These are phyloP conservation scores for Amblyopsis hoosieri DNA, from an alignment of 2,797 vertebrate genomes.

Conservation along the genomic window DNA sequence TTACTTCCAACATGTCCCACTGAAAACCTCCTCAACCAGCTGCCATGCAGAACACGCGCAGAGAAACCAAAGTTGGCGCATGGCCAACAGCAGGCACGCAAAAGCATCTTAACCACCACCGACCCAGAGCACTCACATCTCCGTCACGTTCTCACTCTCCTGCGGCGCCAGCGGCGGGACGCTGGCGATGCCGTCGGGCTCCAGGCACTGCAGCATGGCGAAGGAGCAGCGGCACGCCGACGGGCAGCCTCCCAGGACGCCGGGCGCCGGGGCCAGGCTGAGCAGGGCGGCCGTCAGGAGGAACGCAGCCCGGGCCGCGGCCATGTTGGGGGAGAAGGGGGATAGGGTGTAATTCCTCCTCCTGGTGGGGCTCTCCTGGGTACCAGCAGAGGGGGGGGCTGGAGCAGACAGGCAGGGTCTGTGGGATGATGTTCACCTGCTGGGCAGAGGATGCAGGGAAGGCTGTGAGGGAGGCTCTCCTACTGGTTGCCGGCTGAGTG, in stretches of 20 bases:
- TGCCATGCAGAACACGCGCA: conserved; percentile 9
- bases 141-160: conserved; percentile 82
- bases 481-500: conserved; percentile 62
- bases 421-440: conserved; percentile 40
- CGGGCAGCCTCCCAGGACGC: conserved; percentile 66
- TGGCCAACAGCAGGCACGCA: not conserved
- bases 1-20: not conserved
- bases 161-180: conserved; percentile 68
- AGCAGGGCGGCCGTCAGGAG: conserved; percentile 56
- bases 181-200: conserved; percentile 62
- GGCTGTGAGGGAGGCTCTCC: conserved; percentile 44
- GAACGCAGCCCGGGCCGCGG: conserved; percentile 44
- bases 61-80: conserved; percentile 7
- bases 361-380: conserved; percentile 41
- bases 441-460: conserved; percentile 28
- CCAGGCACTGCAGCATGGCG: conserved; percentile 76
- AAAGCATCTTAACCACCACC: not conserved
- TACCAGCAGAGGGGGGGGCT: conserved; percentile 14
- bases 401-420: conserved; percentile 10
- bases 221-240: conserved; percentile 76
- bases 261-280: conserved; percentile 49
- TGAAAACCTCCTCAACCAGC: not conserved
- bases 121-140: conserved; percentile 77
- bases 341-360: not conserved
- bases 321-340: conserved; percentile 48